Base-by-base conservation (phyloP, 1,140 invertebrate genomes). In the Drosophila subpulchrella region DNA sequence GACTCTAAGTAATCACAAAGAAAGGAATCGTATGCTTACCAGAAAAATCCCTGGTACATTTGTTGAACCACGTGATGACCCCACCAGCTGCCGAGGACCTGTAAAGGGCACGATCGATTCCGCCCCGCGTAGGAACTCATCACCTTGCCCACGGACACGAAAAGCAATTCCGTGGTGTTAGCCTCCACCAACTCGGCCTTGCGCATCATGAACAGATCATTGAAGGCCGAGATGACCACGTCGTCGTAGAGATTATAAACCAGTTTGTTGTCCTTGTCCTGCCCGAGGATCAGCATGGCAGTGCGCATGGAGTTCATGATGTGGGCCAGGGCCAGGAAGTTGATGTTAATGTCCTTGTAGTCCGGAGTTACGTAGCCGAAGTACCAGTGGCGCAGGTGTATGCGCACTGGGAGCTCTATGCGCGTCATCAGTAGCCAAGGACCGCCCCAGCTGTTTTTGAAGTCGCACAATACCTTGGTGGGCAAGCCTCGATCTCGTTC, bases 391-490 rank as follows among this genome's bases (percentile, higher is more conserved):
- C 82, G 38, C 61, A 86, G 51, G 15, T 85, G 82, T 0, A 85
- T n/a, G 0, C 82, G 70, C 0, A 32, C 56, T 0, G 82, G 82
- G 32, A 85, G 55, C 51, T 86, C 70, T 2, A 85, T 71, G 7
- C 82, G 82, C 0, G 61, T 72, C 82, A 81, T 86, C n/a, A 85
- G 66, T 3, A 86, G 39, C 82, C 82, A 85, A n/a, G 82, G 82
- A 38, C 82, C 82, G 5, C 50, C 42, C 82, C 82, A 85, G 17
- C 27, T 46, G 17, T 85, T 85, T 3, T 32, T 13, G 27, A 85
- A 85, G 0, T 51, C 38, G 32, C 82, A 85, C 39, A 68, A 7
- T 3, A 85, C 38, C 44, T 81, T 85, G 32, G 48, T 58, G 42
- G 82, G 50, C 17, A 85, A n/a, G 0, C 82, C 82, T 0, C 70